Base-by-base conservation (phyloP, 2,797 vertebrate genomes). In the Kryptopterus vitreolus region DNA sequence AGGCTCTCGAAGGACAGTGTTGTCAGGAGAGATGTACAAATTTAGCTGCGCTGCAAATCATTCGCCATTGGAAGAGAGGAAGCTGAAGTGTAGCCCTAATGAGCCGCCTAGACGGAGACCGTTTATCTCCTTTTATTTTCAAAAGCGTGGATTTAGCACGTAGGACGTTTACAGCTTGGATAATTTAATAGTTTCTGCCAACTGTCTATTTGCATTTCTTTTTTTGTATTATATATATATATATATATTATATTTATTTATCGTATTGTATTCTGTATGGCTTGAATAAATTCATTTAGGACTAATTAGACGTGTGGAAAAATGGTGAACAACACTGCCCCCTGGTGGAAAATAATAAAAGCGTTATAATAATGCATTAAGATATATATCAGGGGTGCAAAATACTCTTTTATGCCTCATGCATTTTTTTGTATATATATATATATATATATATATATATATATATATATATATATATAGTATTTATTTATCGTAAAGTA, bases 1-100 rank as follows among this genome's bases (percentile, higher is more conserved):
- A 58, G 53, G 33, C 53, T 74, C 15, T 38, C 22, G 58, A 74
- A 72, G 31, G 48, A 71, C 29, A 71, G 4, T 53, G 48, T 22
- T 71, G 69, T 71, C 46, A 71, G 69, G 68, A 71, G 69, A 33
- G 29, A 53, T 6, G 69, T 71, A 18, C 26, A 53, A 35, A 35
- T 55, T 35, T 55, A 35, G 31, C 52, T 55, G 52, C 53, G 29
- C 31, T 38, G 15, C 70, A 50, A 24, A 69, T 50, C 15, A 72
- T 72, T 72, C 31, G 24, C 24, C 71, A 38, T 74, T 74, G 58
- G 33, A 38, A 43, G 33, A 43, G 33, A 58, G 53, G 53, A 43
- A 58, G 53, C n/a, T 43, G 33, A 38, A 38, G 26, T 11, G 22
- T 58, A 58, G 33, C 52, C 4, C 52, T 57, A 57, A 73, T 58